Base-by-base conservation (phyloP, 2,797 vertebrate genomes). In the Gorsachius magnificus region DNA sequence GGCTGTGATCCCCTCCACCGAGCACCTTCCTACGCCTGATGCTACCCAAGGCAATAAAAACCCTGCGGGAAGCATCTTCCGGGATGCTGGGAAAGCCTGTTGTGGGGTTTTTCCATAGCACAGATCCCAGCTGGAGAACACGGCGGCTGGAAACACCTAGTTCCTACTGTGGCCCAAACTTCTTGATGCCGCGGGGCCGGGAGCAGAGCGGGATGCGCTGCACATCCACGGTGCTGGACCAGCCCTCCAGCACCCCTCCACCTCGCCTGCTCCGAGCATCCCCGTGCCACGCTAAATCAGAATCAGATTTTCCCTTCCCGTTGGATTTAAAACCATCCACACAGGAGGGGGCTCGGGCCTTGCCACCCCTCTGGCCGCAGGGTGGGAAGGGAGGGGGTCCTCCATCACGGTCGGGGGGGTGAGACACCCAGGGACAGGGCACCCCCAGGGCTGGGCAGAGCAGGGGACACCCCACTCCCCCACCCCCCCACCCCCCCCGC, bases 101-200 rank as follows among this genome's bases (percentile, higher is more conserved):
- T 41, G 80, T 57, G 4, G 68, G 87, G 12, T 3, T 81, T 85
- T 84, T 51, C 71, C 87, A 16, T 1, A 20, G 43, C 20, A 54
- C 54, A 25, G 56, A 65, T 60, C 85, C 83, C 72, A 50, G 33
- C 9, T 28, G 53, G 65, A 66, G 80, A 70, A 38, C 10, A 7
- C 0, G 0, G 5, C 0, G 0, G 10, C 33, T 78, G 74, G 48
- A 58, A 72, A 76, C 19, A 4, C 45, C 51, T 57, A 4, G 9
- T 24, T 26, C n/a, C 29, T 15, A 5, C 38, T 11, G 71, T 6
- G 65, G 16, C 79, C 90, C 91, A 25, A 95, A 97, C n/a, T 93
- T 95, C 21, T 14, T 2, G 65, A 35, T 10, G 33, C 65, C 5
- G 6, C 9, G 8, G 51, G 64, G 79, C 75, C 3, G 1, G 84